phyloP scores from a whole-genome alignment of 2,888 invertebrate genomes.

The Tetranychus piercei region DNA sequence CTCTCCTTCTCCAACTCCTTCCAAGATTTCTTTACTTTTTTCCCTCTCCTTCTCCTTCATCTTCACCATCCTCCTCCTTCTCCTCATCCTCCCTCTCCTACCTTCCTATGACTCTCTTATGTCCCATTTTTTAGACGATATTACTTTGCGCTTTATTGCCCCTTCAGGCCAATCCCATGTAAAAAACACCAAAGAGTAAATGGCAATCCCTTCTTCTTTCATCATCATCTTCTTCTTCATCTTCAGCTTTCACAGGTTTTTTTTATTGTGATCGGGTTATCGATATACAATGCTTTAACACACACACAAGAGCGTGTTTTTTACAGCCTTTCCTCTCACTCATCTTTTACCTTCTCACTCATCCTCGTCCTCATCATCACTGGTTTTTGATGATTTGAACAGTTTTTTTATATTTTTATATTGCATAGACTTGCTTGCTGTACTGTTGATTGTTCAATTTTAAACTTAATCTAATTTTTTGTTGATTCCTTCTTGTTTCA shows the following conservation, averaged over 20 bases:
- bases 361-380: neutral
- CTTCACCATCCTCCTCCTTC: neutral
- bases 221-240: constrained; percentile 5
- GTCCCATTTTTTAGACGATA: neutral
- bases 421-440: neutral
- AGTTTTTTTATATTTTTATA: neutral
- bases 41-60: constrained; percentile 5
- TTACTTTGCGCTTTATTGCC: constrained; percentile 46
- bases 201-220: constrained; percentile 3
- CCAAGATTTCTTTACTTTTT: neutral
- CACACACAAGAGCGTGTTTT: neutral
- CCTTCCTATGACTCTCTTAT: neutral
- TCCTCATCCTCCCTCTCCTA: neutral
- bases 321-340: constrained; percentile 5
- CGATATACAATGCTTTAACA: neutral
- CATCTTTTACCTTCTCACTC: constrained; percentile 10
- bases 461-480: neutral
- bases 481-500: neutral
- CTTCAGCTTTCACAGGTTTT: constrained; percentile 1
- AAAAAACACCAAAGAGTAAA: neutral
- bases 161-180: constrained; percentile 3
- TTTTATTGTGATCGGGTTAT: constrained; percentile 3
- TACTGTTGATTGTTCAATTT: neutral
- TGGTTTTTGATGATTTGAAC: neutral
- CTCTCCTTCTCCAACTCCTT: neutral